Evolutionary conservation across 2,797 vertebrate species (phyloP).

Genomic region (Myotis findleyi): DNA sequence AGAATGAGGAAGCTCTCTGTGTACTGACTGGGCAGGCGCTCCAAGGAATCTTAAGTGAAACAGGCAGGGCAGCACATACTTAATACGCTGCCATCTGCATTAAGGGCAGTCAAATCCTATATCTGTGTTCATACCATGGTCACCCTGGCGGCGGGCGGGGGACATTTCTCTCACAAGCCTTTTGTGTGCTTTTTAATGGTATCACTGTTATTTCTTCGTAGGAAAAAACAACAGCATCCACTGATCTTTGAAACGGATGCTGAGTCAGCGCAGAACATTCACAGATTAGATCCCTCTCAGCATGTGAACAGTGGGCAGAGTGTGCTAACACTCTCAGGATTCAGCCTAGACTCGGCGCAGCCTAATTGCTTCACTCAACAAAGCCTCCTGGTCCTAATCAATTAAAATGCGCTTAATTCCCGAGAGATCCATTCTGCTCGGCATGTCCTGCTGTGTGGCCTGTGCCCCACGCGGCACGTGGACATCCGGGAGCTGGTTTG

Average conservation of each 20-base stretch:
- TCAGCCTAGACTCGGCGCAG: neutral
- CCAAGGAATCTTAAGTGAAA: neutral
- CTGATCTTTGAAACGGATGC: neutral
- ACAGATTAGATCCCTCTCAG: neutral
- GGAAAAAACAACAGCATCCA: neutral
- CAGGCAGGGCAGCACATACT: neutral
- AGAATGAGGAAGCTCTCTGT: neutral
- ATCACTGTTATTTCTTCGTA: neutral
- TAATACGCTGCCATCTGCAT: neutral
- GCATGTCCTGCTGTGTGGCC: neutral
- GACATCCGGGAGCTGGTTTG: neutral
- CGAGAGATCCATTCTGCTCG: neutral
- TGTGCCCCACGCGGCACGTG: rapidly evolving
- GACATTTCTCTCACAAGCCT: too few relatives aligned
- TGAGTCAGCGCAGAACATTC: neutral
- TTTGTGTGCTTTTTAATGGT: too few relatives aligned
- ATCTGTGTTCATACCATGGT: rapidly evolving
- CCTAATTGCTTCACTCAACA: neutral
- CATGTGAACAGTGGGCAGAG: neutral
- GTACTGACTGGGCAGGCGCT: neutral
- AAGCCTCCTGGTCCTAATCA: neutral
- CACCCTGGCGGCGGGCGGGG: too few relatives aligned
- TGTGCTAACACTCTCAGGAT: neutral
- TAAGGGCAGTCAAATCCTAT: neutral
- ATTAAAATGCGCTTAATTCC: neutral